Base-by-base conservation (phyloP, 2,797 vertebrate species). In the Crypturellus tataupa region DNA sequence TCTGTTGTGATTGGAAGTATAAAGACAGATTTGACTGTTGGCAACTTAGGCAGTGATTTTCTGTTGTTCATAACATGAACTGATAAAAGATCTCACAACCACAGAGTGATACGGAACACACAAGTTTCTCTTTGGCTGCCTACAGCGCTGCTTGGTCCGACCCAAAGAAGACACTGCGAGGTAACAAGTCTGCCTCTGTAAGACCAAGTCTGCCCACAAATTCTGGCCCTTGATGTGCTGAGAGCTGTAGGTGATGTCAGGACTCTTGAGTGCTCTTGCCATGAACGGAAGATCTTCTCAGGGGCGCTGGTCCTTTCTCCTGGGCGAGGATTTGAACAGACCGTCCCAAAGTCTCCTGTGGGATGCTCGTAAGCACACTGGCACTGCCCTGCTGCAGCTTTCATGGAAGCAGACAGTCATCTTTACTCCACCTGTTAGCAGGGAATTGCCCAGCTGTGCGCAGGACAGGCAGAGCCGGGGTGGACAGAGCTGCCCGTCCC, bases 301-400 rank as follows among this genome's bases (percentile, higher is more conserved):
- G 9, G 7, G 9, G 1, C 40, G 35, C 9, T 58, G 5, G 4
- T 27, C 10, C 51, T 35, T 89, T 27, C 49, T 72, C 49, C n/a
- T 2, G 0, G 25, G 35, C 6, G 6, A 7, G 18, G 4, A 47
- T 82, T 64, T 6, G 8, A 67, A 27, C 6, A 9, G 21, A 25
- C 17, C 29, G 51, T 69, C 59, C 37, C 14, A 40, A 55, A 60
- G 31, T 21, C 71, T 69, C 24, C 15, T 7, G 8, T 2, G 24
- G 11, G 18, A 3, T 37, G 25, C 23, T 23, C 1, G 17, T 4
- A 24, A 8, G 21, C 13, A 1, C 4, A 25, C 0, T 7, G 35
- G 53, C n/a, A 23, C 2, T 5, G 27, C 5, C 10, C 37, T 40
- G 58, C 25, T 8, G 4, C 0, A 33, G 18, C 10, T 17, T n/a